These are phyloP conservation scores for Hypercompe scribonia DNA, from an alignment of 2,888 invertebrate genomes.

Conservation along the genomic window DNA sequence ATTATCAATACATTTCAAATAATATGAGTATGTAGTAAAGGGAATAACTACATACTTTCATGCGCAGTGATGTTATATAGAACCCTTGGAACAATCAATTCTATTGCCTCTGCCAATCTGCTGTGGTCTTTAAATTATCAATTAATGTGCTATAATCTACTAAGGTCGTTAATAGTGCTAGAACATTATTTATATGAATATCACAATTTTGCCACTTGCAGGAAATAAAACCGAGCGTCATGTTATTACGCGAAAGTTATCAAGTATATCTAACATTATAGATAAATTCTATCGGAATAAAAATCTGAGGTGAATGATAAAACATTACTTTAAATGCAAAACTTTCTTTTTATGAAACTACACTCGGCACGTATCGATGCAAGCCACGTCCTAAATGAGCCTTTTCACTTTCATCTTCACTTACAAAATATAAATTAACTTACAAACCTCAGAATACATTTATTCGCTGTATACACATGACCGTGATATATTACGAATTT, in stretches of 20 bases:
- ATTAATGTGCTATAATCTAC: background rate
- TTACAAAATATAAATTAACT: conserved; percentile 57
- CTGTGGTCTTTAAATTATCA: too few relatives aligned
- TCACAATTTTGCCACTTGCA: background rate
- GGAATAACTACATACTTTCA: background rate
- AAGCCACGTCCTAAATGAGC: conserved; percentile 58
- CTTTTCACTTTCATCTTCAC: conserved; percentile 67
- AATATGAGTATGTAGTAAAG: too few relatives aligned
- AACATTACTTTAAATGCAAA: conserved; percentile 36
- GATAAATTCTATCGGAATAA: conserved; percentile 14
- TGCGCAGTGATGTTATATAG: background rate
- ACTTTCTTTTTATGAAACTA: conserved; percentile 60
- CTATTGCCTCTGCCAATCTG: background rate
- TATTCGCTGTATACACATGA: background rate
- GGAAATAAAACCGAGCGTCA: conserved; percentile 3
- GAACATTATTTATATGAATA: background rate
- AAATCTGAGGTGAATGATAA: conserved; percentile 29
- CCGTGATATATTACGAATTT: background rate
- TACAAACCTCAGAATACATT: conserved; percentile 22
- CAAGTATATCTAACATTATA: conserved; percentile 8
- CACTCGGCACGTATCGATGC: conserved; percentile 61
- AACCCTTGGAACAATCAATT: background rate
- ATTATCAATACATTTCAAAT: too few relatives aligned
- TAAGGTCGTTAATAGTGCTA: background rate
- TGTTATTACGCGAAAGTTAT: conserved; percentile 8